Evolutionary conservation across 2,888 invertebrate genomes (phyloP).

Genomic region (Dicranocentrus wangi): DNA sequence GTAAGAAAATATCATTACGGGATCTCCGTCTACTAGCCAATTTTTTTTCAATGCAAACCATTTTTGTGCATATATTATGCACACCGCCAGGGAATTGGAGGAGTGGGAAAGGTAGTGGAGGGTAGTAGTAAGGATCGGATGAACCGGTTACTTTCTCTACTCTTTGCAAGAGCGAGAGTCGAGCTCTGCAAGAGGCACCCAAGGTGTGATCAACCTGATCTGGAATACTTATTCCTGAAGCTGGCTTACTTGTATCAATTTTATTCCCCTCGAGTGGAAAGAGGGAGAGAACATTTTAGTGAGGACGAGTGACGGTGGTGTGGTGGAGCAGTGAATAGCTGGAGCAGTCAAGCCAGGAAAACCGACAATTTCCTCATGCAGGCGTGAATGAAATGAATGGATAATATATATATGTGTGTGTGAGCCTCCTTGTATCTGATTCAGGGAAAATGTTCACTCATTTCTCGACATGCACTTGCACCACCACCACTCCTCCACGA

Average conservation of each 20-base stretch:
- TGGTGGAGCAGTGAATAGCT: background rate
- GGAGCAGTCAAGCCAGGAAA: no score
- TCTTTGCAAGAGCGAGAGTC: no score
- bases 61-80: no score
- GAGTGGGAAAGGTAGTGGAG: no score
- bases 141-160: no score
- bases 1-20: no score
- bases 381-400: no score
- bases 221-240: background rate
- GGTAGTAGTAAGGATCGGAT: no score
- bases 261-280: conserved; percentile 1
- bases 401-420: conserved; percentile 18
- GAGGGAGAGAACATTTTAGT: background rate
- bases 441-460: background rate
- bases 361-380: conserved; percentile 58
- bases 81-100: no score
- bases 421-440: background rate
- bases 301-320: background rate
- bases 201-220: conserved; percentile 19
- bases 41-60: no score
- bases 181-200: no score
- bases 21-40: no score
- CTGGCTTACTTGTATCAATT: background rate
- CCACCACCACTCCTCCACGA: background rate
- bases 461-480: background rate